Percentiles rank a stretch among this genome's conserved stretches.
Evolutionary conservation across 2,888 invertebrate genomes (phyloP).

Genomic region (Congeria kusceri): DNA sequence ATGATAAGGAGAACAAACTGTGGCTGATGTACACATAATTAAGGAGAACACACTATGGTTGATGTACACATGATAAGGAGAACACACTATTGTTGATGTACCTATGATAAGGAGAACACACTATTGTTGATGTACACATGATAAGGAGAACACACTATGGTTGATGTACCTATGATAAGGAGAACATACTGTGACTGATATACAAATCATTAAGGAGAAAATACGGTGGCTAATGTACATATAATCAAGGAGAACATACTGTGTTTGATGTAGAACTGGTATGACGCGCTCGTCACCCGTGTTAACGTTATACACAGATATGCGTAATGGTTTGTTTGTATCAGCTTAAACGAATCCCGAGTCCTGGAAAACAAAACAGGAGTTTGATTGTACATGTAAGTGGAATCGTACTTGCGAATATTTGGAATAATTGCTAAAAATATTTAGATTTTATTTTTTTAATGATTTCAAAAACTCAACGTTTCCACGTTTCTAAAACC

Average conservation of each 20-base stretch:
- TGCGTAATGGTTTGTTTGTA: slow-evolving; percentile 44
- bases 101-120: not conserved
- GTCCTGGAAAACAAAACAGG: slow-evolving; percentile 46
- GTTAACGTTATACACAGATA: slow-evolving; percentile 54
- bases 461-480: no score
- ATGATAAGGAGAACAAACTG: no score
- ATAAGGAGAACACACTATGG: not conserved
- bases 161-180: not conserved
- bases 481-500: no score
- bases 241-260: not conserved
- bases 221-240: no score
- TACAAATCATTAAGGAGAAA: not conserved
- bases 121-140: not conserved
- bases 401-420: no score
- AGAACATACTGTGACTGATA: not conserved
- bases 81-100: not conserved
- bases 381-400: no score
- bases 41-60: no score
- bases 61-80: no score
- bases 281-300: slow-evolving; percentile 46
- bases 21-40: no score
- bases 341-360: slow-evolving; percentile 29
- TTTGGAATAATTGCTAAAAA: no score
- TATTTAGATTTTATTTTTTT: no score
- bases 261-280: slow-evolving; percentile 44